A percentile compares a stretch with the other conserved stretches of the same genome.
phyloP scores from a whole-genome alignment of 2,888 invertebrate genomes.

The Aphodius sticticus region DNA sequence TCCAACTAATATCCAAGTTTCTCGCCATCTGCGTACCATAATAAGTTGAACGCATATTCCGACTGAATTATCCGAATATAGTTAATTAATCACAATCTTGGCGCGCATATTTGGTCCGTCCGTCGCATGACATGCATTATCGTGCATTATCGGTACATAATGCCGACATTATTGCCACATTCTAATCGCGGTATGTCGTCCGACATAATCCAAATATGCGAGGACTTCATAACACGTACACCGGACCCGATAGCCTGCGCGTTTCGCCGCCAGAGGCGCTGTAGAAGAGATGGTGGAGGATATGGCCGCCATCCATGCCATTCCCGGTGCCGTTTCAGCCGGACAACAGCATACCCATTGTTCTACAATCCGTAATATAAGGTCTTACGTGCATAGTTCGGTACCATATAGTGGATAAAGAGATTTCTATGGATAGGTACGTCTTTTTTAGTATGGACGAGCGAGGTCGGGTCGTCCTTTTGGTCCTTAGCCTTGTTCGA shows the following conservation, averaged over 20 bases:
- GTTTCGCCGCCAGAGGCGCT: background rate
- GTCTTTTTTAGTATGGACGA: background rate
- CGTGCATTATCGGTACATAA: background rate
- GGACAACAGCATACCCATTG: background rate
- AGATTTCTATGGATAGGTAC: constrained; percentile 19
- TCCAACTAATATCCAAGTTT: no score
- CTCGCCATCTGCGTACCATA: no score
- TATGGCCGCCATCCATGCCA: background rate
- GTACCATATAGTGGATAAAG: constrained; percentile 13
- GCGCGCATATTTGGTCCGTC: background rate
- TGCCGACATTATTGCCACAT: background rate
- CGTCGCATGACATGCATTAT: background rate
- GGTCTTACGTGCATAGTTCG: background rate
- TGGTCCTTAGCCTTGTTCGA: constrained; percentile 14
- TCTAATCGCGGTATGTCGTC: background rate
- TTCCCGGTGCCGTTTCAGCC: background rate
- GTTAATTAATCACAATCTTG: background rate
- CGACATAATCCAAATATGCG: background rate
- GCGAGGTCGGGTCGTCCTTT: no score
- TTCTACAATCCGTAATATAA: background rate
- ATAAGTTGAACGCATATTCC: background rate
- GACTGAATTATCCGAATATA: background rate
- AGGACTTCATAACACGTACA: background rate
- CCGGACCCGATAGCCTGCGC: background rate
- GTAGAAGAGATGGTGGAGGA: background rate